Percentiles rank a stretch among this genome's conserved stretches.
Evolutionary conservation across 1,140 invertebrate genomes (phyloP).

Genomic region (Dinothrombium tinctorium): DNA sequence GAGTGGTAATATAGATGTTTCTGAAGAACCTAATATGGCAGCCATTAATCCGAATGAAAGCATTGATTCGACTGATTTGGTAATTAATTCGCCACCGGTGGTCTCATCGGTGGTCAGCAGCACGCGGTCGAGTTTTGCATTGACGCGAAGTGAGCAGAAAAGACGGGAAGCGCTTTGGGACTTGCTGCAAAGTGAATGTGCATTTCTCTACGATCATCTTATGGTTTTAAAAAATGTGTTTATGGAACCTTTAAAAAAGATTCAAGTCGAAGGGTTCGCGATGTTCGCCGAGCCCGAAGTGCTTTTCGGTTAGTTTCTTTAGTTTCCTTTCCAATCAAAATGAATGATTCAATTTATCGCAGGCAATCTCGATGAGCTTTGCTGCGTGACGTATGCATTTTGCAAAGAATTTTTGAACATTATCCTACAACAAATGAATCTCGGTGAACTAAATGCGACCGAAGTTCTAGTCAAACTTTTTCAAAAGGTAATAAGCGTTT

Average conservation of each 20-base stretch:
- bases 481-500: slow-evolving; percentile 29
- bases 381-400: slow-evolving; percentile 38
- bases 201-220: slow-evolving; percentile 39
- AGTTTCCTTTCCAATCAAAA: no score
- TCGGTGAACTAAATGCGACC: slow-evolving; percentile 25
- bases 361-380: slow-evolving; percentile 43
- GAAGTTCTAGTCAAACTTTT: slow-evolving; percentile 33
- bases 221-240: slow-evolving; percentile 47
- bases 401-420: slow-evolving; percentile 38
- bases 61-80: neutral
- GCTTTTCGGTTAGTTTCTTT: slow-evolving; percentile 39
- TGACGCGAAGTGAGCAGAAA: slow-evolving; percentile 12
- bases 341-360: no score
- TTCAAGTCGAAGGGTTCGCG: slow-evolving; percentile 40
- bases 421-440: slow-evolving; percentile 27
- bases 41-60: neutral
- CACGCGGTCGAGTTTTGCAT: slow-evolving; percentile 8
- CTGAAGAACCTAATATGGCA: neutral
- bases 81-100: neutral
- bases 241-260: slow-evolving; percentile 42
- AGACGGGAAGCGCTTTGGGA: slow-evolving; percentile 37
- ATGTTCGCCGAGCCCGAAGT: slow-evolving; percentile 42
- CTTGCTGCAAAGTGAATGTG: slow-evolving; percentile 39
- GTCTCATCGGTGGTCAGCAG: neutral
- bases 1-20: neutral